phyloP scores from a whole-genome alignment of 2,888 invertebrate species.

The Baccha elongata region DNA sequence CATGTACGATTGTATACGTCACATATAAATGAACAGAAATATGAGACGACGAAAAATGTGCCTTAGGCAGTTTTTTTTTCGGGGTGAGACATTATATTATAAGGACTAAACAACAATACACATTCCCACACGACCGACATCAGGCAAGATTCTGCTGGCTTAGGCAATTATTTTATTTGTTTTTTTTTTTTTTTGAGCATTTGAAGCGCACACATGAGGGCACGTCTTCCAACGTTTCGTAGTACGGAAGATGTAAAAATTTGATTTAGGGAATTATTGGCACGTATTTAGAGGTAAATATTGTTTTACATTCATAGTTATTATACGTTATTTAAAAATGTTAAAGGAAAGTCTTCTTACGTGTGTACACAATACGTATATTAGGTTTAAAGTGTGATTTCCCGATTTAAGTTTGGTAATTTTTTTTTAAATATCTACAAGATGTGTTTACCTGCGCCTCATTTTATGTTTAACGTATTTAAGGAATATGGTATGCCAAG shows the following conservation, averaged over 20 bases:
- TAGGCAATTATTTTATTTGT: conserved; percentile 28
- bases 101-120: not conserved
- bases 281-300: conserved; percentile 35
- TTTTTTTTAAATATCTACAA: too few relatives aligned
- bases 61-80: conserved; percentile 33
- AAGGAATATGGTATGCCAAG: too few relatives aligned
- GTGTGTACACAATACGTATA: not conserved
- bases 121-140: conserved; percentile 21
- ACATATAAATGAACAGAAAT: not conserved
- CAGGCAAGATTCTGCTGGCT: conserved; percentile 23
- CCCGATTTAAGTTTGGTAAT: not conserved
- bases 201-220: conserved; percentile 23
- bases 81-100: conserved; percentile 21
- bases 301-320: conserved; percentile 13
- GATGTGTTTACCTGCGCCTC: too few relatives aligned
- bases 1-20: not conserved
- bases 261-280: conserved; percentile 38
- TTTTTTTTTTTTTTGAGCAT: conserved; percentile 23
- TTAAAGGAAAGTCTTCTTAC: not conserved
- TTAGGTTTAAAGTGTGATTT: not conserved
- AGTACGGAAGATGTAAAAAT: conserved; percentile 37
- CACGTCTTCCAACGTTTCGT: too few relatives aligned
- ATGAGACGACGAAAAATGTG: conserved; percentile 1
- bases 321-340: conserved; percentile 12
- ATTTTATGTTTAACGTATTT: too few relatives aligned